Evolutionary conservation across 2,113 vertebrate species (phyloP).

Genomic region (Cebidichthys violaceus): DNA sequence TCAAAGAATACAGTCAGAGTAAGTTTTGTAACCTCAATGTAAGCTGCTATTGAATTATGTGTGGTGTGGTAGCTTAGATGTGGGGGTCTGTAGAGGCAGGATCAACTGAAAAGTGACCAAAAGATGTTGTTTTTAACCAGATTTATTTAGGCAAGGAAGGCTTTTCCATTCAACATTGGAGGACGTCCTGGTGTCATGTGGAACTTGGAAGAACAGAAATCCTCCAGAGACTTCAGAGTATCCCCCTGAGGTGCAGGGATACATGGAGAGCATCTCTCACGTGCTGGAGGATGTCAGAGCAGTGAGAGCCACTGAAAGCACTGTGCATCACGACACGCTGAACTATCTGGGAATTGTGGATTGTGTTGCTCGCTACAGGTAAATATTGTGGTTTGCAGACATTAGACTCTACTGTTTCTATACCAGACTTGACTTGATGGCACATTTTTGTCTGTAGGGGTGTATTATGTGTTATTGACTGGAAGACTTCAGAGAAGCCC

Average conservation of each 20-base stretch:
- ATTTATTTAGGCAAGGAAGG: conserved; percentile 90
- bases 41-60: not conserved
- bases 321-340: conserved; percentile 87
- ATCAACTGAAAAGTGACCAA: not conserved
- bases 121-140: conserved; percentile 73
- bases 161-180: conserved; percentile 91
- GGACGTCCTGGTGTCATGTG: conserved; percentile 77
- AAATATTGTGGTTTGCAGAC: conserved; percentile 52
- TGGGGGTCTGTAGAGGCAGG: not conserved
- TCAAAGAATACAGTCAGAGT: conserved; percentile 91
- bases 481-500: conserved; percentile 96
- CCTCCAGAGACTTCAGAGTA: conserved; percentile 23
- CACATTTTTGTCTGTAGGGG: conserved; percentile 81
- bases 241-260: conserved; percentile 78
- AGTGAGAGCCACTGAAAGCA: conserved; percentile 91
- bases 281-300: conserved; percentile 86
- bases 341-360: conserved; percentile 92
- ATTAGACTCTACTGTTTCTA: not conserved
- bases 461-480: conserved; percentile 93
- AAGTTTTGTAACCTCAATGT: conserved; percentile 23
- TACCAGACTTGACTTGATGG: not conserved
- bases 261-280: conserved; percentile 87
- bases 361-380: conserved; percentile 95
- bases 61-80: not conserved
- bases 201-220: conserved; percentile 46